Evolutionary conservation across 2,113 vertebrate genomes (phyloP).

Genomic region (Scomber scombrus): DNA sequence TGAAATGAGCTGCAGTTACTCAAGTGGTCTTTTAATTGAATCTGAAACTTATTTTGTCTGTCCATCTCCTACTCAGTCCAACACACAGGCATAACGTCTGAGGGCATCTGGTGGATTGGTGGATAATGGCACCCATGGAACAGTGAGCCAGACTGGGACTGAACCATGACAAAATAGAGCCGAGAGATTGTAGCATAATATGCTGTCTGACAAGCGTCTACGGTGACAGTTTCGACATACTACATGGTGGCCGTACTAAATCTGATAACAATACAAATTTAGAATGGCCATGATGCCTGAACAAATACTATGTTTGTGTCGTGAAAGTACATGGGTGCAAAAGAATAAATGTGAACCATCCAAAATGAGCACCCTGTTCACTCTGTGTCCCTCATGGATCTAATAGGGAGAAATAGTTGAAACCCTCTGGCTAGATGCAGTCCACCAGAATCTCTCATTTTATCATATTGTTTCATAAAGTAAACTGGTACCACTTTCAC

Average conservation of each 20-base stretch:
- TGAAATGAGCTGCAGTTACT: too few species aligned
- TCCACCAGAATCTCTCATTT: constrained; percentile 21
- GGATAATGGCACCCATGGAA: too few species aligned
- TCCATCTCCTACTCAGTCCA: too few species aligned
- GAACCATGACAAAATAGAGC: too few species aligned
- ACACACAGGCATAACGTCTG: too few species aligned
- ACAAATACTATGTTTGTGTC: neutral
- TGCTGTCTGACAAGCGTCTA: neutral
- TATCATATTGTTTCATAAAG: constrained; percentile 19
- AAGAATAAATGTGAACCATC: constrained; percentile 15
- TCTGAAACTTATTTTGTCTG: too few species aligned
- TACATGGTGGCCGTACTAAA: neutral
- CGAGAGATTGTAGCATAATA: neutral
- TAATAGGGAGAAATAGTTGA: constrained; percentile 29
- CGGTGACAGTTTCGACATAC: neutral
- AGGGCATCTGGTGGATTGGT: too few species aligned
- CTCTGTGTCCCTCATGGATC: constrained; percentile 36
- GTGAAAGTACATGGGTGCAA: neutral
- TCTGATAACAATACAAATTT: constrained; percentile 1
- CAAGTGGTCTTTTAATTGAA: too few species aligned
- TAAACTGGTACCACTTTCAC: constrained; percentile 5
- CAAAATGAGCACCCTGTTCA: neutral
- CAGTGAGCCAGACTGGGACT: too few species aligned
- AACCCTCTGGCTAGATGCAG: constrained; percentile 8
- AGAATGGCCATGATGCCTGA: neutral